phyloP scores from a whole-genome alignment of 2,113 vertebrate genomes.

The Coregonus clupeaformis region DNA sequence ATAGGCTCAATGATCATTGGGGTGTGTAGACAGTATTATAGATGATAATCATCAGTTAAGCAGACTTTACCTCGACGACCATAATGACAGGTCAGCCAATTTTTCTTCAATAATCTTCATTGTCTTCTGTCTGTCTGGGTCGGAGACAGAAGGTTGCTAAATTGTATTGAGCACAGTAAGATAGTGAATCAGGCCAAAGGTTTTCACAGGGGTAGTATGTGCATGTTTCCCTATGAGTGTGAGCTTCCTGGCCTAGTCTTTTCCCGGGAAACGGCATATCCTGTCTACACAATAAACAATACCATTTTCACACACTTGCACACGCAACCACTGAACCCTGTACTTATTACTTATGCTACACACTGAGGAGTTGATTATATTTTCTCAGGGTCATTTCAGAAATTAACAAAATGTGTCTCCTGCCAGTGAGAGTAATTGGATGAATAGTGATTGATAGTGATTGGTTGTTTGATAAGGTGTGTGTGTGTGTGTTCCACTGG shows the following conservation, averaged over 20 bases:
- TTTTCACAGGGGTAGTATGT: constrained; percentile 37
- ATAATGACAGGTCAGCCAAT: neutral
- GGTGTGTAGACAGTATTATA: constrained; percentile 17
- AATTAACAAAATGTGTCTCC: constrained; percentile 2
- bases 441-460: constrained; percentile 15
- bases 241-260: constrained; percentile 69
- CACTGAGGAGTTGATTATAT: constrained; percentile 20
- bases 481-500: no score
- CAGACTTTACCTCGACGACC: no score
- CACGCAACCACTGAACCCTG: constrained; percentile 47
- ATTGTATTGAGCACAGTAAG: constrained; percentile 49
- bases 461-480: constrained; percentile 29
- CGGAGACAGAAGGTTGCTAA: constrained; percentile 7
- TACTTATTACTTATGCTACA: neutral
- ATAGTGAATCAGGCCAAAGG: constrained; percentile 60
- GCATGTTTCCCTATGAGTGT: constrained; percentile 45
- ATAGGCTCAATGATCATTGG: constrained; percentile 29
- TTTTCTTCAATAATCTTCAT: constrained; percentile 18
- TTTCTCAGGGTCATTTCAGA: constrained; percentile 44
- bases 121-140: constrained; percentile 22
- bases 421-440: constrained; percentile 6
- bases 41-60: no score
- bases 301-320: constrained; percentile 71
- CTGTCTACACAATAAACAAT: constrained; percentile 76
- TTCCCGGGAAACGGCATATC: constrained; percentile 77